These are phyloP conservation scores for Odontamblyopus rebecca DNA, from an alignment of 2,797 vertebrate species.

Conservation along the genomic window DNA sequence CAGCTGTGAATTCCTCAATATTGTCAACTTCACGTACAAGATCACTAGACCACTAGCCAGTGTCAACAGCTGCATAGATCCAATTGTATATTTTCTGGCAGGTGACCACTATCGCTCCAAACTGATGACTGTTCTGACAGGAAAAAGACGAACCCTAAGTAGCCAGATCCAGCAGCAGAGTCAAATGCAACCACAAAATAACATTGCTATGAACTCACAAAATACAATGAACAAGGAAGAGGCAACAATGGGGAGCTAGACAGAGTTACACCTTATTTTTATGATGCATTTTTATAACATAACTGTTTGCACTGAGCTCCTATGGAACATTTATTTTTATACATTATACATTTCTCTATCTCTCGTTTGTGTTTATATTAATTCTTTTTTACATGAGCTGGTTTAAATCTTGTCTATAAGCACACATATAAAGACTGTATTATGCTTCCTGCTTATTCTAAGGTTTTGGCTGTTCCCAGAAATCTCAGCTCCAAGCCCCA, in stretches of 20 bases:
- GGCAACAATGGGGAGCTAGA: neutral
- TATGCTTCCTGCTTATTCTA: slow-evolving; percentile 49
- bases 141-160: slow-evolving; percentile 28
- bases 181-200: slow-evolving; percentile 30
- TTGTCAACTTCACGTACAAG: slow-evolving; percentile 92
- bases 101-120: slow-evolving; percentile 86
- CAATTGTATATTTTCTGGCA: slow-evolving; percentile 89
- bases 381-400: neutral
- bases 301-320: slow-evolving; percentile 19
- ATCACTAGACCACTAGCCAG: slow-evolving; percentile 91
- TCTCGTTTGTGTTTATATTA: too few species aligned
- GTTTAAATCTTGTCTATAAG: neutral
- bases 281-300: neutral
- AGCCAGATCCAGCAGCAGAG: slow-evolving; percentile 25
- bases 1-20: slow-evolving; percentile 81
- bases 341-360: too few species aligned
- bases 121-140: slow-evolving; percentile 64
- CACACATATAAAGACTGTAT: slow-evolving; percentile 15
- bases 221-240: slow-evolving; percentile 23
- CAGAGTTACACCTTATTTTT: neutral
- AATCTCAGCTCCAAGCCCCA: slow-evolving; percentile 47
- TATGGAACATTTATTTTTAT: neutral
- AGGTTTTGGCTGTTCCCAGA: slow-evolving; percentile 44
- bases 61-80: slow-evolving; percentile 93
- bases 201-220: slow-evolving; percentile 50